Conservation (phyloP, 1,140 invertebrate species). For the Lasioglossum baleicum region DNA sequence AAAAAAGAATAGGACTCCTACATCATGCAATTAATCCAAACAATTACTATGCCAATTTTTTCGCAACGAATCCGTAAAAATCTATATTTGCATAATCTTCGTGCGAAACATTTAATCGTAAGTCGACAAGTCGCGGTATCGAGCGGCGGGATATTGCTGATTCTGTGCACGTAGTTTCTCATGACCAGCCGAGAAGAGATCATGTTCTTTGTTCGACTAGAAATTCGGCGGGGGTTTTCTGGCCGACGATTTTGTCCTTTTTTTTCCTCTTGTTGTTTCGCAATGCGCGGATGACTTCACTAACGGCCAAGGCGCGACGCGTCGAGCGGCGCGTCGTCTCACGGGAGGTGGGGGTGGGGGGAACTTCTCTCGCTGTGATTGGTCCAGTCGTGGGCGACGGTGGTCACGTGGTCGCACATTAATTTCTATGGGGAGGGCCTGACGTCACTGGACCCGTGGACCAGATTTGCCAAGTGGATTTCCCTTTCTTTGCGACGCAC, state of each 20-base stretch:
- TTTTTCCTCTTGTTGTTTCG: slow-evolving; percentile 57
- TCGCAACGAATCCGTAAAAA: too few relatives aligned
- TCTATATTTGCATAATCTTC: too few relatives aligned
- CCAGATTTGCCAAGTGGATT: slow-evolving; percentile 54
- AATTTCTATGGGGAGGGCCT: slow-evolving; percentile 63
- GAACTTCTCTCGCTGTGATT: slow-evolving; percentile 51
- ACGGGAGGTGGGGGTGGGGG: too few relatives aligned
- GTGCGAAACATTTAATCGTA: too few relatives aligned
- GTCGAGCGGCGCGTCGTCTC: slow-evolving; percentile 42
- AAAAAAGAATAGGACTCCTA: too few relatives aligned
- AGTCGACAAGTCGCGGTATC: slow-evolving; percentile 4
- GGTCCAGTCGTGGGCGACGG: slow-evolving; percentile 48
- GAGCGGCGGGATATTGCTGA: neutral
- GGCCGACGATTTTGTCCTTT: slow-evolving; percentile 14
- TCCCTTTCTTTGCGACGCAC: slow-evolving; percentile 53
- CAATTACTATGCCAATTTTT: too few relatives aligned
- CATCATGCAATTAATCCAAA: too few relatives aligned
- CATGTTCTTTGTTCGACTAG: slow-evolving; percentile 25
- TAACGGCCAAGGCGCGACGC: slow-evolving; percentile 41
- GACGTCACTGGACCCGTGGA: slow-evolving; percentile 54
- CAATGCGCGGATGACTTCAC: slow-evolving; percentile 56
- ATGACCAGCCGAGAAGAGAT: neutral
- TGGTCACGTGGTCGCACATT: slow-evolving; percentile 51
- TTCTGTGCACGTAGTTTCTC: neutral
- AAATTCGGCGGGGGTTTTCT: slow-evolving; percentile 27